Evolutionary conservation across 2,888 invertebrate species (phyloP), one percentile per base, ranked within the genome.

Genomic region (Tachina lurida): DNA sequence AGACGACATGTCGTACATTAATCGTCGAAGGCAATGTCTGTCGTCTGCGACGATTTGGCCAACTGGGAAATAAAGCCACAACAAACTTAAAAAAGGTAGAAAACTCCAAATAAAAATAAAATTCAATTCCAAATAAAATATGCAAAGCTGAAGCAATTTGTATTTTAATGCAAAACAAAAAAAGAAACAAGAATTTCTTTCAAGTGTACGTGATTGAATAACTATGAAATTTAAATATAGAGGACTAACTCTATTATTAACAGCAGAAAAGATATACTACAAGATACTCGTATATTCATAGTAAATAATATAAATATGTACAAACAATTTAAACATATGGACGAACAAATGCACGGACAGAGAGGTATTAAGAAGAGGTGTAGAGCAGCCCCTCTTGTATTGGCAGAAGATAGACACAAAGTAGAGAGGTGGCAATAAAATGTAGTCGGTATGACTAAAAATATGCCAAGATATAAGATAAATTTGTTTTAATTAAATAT

Each of bases 121-220:
- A 68, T 45, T 62, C 19, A 65, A 73, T 43, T 81, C 15, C 19
- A 31, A 31, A 74, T 73, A 67, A 73, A 58, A 39, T 67, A 83
- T 77, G 77, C 58, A 83, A 77, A 83, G 22, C 74, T 75, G 52
- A 15, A 43, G 19, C 47, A 63, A 63, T 31, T 49, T 60, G 43
- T 31, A 58, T 62, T 78, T 74, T 49, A 31, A 67, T 65, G 43
- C 12, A 45, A 54, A 60, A 45, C 4, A 56, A 19, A 19, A n/a
- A 56, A 75, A 71, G 39, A 83, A 43, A 7, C 63, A 52, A 78
- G 54, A 67, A 73, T 73, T 78, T 78, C 76, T 67, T 78, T 62
- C 15, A 62, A 67, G 52, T 78, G 67, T 73, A 84, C 77, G 83
- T 84, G 73, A 84, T 74, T 45, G 52, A 78, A 78, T 54, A 31